phyloP scores from a whole-genome alignment of 1,140 invertebrate species.

The Drosophila pachea region DNA sequence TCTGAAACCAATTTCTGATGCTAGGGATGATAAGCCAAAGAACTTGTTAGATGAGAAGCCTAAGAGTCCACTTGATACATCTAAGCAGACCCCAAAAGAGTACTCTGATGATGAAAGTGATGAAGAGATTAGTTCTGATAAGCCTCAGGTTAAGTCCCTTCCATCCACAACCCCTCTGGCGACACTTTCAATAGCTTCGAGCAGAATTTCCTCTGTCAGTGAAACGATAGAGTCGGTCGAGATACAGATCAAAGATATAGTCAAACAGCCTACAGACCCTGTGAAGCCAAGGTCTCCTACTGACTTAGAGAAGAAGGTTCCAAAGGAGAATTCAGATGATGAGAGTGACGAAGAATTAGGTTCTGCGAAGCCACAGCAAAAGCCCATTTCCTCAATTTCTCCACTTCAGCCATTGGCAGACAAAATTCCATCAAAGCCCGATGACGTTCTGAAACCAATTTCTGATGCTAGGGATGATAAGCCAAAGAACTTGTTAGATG shows the following conservation, averaged over 20 bases:
- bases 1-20: conserved; percentile 5
- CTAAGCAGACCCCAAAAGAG: conserved; percentile 1
- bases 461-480: conserved; percentile 1
- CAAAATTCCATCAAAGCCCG: conserved; percentile 1
- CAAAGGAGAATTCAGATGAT: conserved; percentile 24
- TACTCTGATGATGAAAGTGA: conserved; percentile 29
- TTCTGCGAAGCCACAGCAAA: conserved; percentile 3
- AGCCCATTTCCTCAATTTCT: not conserved
- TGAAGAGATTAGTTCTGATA: conserved; percentile 4
- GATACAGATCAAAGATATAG: conserved; percentile 5
- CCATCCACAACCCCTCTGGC: not conserved
- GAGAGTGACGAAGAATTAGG: conserved; percentile 20
- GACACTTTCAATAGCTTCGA: not conserved
- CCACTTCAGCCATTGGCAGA: conserved; percentile 1
- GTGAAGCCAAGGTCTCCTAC: conserved; percentile 22
- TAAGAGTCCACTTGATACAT: not conserved
- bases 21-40: conserved; percentile 14
- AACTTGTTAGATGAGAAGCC: conserved; percentile 27
- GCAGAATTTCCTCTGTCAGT: conserved; percentile 2
- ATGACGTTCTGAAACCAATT: conserved; percentile 13
- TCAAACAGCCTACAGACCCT: conserved; percentile 2
- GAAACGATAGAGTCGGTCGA: conserved; percentile 1
- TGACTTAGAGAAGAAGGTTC: not conserved
- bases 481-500: conserved; percentile 1
- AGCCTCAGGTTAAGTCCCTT: not conserved